Percentiles rank a stretch among this genome's conserved stretches.
Conservation (phyloP, 2,888 invertebrate genomes). For the Tanypteryx hageni region DNA sequence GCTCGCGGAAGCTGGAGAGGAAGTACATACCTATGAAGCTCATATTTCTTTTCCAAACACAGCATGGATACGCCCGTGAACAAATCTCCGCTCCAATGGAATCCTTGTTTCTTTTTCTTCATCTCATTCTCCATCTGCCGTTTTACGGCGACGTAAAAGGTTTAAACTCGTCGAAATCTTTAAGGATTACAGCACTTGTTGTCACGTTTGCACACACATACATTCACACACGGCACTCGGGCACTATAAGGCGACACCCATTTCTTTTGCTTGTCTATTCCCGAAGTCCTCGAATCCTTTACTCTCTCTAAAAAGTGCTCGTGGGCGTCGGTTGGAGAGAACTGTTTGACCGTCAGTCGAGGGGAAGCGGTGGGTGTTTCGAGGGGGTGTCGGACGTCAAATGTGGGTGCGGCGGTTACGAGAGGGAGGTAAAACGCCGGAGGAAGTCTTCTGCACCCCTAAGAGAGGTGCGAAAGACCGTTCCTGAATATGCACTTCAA, state of each 20-base stretch:
- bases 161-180: background rate
- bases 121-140: background rate
- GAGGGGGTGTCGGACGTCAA: slow-evolving; percentile 1
- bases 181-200: slow-evolving; percentile 5
- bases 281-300: background rate
- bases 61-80: background rate
- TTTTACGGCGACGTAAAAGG: background rate
- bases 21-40: background rate
- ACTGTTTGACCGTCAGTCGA: slow-evolving; percentile 24
- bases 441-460: background rate
- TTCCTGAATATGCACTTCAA: background rate
- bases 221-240: background rate
- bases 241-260: slow-evolving; percentile 21
- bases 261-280: slow-evolving; percentile 1
- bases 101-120: background rate
- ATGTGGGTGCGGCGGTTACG: background rate
- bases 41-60: background rate
- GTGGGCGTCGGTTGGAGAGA: background rate
- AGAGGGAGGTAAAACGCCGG: background rate
- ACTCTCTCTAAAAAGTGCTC: background rate
- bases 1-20: too few species aligned
- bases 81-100: background rate
- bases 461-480: background rate
- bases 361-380: background rate
- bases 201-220: slow-evolving; percentile 27